Evolutionary conservation across 2,797 vertebrate species (phyloP).

Genomic region (Otolemur crassicaudatus): DNA sequence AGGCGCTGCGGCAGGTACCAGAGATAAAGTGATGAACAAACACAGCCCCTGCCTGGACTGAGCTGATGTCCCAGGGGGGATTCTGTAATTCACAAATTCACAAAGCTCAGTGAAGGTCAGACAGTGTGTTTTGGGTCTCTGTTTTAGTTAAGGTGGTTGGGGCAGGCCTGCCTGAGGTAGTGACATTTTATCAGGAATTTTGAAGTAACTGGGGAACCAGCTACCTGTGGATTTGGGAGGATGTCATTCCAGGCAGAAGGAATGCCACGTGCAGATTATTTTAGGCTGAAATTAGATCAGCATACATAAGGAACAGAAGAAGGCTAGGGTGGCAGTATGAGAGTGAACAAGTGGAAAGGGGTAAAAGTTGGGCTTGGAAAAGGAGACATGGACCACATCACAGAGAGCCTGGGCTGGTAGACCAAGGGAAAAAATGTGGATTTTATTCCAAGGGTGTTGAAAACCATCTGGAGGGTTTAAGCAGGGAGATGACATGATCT

Average conservation of each 20-base stretch:
- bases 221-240: background rate
- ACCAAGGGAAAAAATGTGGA: background rate
- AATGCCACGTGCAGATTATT: background rate
- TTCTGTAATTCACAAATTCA: background rate
- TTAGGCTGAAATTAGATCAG: background rate
- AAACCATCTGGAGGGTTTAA: background rate
- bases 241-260: background rate
- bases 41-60: background rate
- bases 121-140: background rate
- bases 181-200: background rate
- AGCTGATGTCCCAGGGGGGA: background rate
- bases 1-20: fast-evolving
- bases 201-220: background rate
- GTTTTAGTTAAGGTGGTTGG: background rate
- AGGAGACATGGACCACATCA: background rate
- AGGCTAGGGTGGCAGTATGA: background rate
- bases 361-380: background rate
- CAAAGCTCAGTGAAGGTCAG: background rate
- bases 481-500: background rate
- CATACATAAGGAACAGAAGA: background rate
- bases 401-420: background rate
- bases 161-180: background rate
- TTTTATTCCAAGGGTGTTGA: background rate
- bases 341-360: background rate
- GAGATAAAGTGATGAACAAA: background rate